Percentiles rank a stretch among this genome's conserved stretches.
Conservation (phyloP, 35 echinoderm and acorn worm genomes). For the Heliocidaris tuberculata region DNA sequence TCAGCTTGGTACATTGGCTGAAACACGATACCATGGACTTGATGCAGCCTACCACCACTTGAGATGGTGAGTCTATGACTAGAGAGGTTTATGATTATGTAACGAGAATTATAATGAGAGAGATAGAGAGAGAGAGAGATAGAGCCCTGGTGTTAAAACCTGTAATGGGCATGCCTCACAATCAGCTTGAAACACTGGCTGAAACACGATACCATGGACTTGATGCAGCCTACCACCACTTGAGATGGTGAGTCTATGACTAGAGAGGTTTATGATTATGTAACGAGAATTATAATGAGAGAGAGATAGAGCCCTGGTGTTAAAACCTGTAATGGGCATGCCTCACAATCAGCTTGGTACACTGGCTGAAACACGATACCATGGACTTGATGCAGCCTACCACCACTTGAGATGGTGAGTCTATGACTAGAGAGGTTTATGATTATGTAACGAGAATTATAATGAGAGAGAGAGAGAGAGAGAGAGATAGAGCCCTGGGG, state of each 20-base stretch:
- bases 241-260: slow-evolving; percentile 79
- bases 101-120: not conserved
- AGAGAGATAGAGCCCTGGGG: slow-evolving; percentile 55
- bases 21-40: slow-evolving; percentile 70
- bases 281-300: not conserved
- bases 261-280: not conserved
- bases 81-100: no score
- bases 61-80: slow-evolving; percentile 64
- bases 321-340: slow-evolving; percentile 90
- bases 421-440: no score
- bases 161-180: slow-evolving; percentile 98
- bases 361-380: slow-evolving; percentile 67
- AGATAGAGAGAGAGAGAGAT: not conserved
- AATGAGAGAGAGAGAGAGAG: not conserved
- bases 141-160: slow-evolving; percentile 78
- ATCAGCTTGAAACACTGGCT: slow-evolving; percentile 89
- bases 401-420: slow-evolving; percentile 93
- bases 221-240: slow-evolving; percentile 94
- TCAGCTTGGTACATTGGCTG: slow-evolving; percentile 81
- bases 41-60: slow-evolving; percentile 92
- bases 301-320: not conserved
- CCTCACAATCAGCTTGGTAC: slow-evolving; percentile 91
- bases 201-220: slow-evolving; percentile 82
- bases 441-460: not conserved
- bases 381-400: slow-evolving; percentile 82